A percentile compares a stretch with the other conserved stretches of the same genome.
phyloP scores from a whole-genome alignment of 1,140 invertebrate genomes.

The Meloidogyne floridensis region DNA sequence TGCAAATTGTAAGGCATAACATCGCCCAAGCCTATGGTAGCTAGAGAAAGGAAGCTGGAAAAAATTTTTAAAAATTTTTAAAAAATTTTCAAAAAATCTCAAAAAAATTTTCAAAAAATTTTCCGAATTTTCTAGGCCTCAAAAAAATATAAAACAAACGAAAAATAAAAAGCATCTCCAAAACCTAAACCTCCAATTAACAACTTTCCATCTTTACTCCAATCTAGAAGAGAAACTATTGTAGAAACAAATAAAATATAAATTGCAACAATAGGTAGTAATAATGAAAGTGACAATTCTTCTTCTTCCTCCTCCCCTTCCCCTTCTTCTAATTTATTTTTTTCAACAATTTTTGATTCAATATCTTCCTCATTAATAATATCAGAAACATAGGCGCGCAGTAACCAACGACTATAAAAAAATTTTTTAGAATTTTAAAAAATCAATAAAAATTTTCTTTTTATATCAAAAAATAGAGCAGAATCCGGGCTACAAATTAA shows the following conservation, averaged over 20 bases:
- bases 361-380: neutral
- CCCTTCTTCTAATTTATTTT: neutral
- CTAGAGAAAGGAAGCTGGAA: constrained; percentile 23
- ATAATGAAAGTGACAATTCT: constrained; percentile 38
- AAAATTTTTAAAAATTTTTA: too few relatives aligned
- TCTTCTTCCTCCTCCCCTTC: constrained; percentile 5
- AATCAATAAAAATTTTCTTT: too few relatives aligned
- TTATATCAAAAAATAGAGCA: too few relatives aligned
- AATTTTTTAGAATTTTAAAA: neutral
- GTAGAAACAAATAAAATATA: constrained; percentile 36
- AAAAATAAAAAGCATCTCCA: constrained; percentile 44
- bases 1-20: constrained; percentile 53
- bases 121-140: too few relatives aligned
- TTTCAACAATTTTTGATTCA: neutral
- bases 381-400: neutral
- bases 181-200: constrained; percentile 16
- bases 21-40: constrained; percentile 47
- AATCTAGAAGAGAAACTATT: constrained; percentile 39
- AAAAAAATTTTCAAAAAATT: neutral
- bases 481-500: too few relatives aligned
- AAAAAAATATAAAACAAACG: constrained; percentile 27
- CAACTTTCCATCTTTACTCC: neutral
- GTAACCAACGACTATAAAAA: neutral
- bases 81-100: neutral
- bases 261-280: constrained; percentile 37